These are phyloP conservation scores for Turritopsis rubra DNA, from an alignment of 30 jellyfish, hydroid and myxozoan species.

Conservation along the genomic window DNA sequence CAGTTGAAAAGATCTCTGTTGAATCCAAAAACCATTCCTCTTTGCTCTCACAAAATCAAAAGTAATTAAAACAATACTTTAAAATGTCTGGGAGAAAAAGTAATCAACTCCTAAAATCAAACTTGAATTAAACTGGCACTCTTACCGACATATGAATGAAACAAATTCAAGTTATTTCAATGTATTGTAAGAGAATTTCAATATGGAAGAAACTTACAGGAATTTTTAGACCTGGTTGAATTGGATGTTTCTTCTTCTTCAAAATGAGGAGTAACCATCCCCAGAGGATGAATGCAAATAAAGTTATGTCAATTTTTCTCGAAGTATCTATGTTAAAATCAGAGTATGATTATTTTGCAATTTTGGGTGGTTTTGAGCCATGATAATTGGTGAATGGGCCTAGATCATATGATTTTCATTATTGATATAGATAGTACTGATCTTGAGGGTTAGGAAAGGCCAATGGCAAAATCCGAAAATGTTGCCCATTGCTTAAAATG, in stretches of 20 bases:
- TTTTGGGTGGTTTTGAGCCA: constrained; percentile 3
- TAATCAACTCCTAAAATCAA: too few relatives aligned
- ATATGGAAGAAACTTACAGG: neutral
- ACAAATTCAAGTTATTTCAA: too few relatives aligned
- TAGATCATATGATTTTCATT: neutral
- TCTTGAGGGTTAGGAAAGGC: neutral
- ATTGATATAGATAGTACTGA: neutral
- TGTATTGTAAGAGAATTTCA: too few relatives aligned
- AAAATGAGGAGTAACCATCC: neutral
- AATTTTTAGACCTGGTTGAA: too few relatives aligned
- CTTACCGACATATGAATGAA: too few relatives aligned
- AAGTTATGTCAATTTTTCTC: neutral
- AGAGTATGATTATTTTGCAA: neutral
- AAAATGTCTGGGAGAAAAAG: too few relatives aligned
- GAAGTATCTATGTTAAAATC: neutral
- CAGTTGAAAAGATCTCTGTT: too few relatives aligned
- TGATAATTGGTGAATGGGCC: neutral
- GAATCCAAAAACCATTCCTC: too few relatives aligned
- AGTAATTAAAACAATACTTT: too few relatives aligned
- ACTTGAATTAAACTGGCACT: too few relatives aligned
- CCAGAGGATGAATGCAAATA: neutral
- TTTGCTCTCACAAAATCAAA: too few relatives aligned
- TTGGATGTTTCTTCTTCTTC: neutral
- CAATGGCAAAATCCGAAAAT: neutral
- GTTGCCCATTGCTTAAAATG: neutral